Evolutionary conservation across 2,888 invertebrate species (phyloP).

Genomic region (Hydrotaea cyrtoneurina): DNA sequence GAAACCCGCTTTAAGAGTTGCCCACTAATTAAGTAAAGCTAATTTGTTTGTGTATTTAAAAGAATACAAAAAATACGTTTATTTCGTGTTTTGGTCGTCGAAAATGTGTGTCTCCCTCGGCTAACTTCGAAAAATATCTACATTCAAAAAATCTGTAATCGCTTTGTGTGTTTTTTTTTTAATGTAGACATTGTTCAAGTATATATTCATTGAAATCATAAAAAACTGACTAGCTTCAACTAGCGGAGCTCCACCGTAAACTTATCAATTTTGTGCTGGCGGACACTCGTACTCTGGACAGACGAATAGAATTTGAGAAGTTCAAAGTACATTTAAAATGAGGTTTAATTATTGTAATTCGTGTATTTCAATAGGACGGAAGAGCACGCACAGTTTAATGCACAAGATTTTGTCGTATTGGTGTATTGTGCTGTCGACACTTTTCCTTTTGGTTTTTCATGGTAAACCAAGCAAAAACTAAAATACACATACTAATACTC

Average conservation of each 20-base stretch:
- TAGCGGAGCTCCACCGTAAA: not conserved
- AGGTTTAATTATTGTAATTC: slow-evolving; percentile 1
- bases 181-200: not conserved
- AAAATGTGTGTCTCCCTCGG: not conserved
- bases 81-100: not conserved
- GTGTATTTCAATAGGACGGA: not conserved
- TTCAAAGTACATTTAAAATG: slow-evolving; percentile 12
- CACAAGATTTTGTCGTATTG: no score
- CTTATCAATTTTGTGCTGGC: slow-evolving; percentile 11
- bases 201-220: not conserved
- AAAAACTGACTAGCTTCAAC: not conserved
- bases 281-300: not conserved
- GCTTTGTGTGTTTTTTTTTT: not conserved
- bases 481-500: no score
- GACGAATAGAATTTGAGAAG: not conserved
- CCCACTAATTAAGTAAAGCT: not conserved
- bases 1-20: not conserved
- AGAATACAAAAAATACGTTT: not conserved
- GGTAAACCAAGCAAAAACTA: no score
- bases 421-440: no score
- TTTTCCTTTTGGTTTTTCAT: no score
- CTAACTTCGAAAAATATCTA: not conserved
- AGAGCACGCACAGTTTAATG: no score
- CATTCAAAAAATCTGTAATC: not conserved
- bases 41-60: not conserved